phyloP scores from a whole-genome alignment of 2,113 vertebrate genomes.

The Electrona antarctica region DNA sequence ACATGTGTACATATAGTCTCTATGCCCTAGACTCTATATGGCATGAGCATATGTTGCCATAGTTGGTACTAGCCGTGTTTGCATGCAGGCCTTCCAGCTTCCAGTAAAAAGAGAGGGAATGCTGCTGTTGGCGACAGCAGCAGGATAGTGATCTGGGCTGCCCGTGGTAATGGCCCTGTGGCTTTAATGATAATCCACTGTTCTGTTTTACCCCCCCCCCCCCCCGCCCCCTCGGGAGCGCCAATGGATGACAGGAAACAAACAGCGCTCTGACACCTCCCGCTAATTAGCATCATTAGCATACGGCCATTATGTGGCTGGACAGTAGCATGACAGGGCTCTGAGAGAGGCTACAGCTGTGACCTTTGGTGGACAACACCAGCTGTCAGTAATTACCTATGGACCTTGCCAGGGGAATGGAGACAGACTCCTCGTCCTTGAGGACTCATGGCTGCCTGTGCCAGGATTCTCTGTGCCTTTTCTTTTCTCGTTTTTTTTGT shows the following conservation, averaged over 20 bases:
- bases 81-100: constrained; percentile 1
- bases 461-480: constrained; percentile 22
- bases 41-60: not conserved
- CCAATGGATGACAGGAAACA: constrained; percentile 77
- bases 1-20: too few relatives aligned
- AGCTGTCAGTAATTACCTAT: constrained; percentile 83
- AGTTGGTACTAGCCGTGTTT: not conserved
- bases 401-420: constrained; percentile 46
- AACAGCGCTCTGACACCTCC: constrained; percentile 80
- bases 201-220: constrained; percentile 16
- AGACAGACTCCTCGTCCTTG: constrained; percentile 69
- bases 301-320: constrained; percentile 77
- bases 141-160: constrained; percentile 54
- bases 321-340: constrained; percentile 81
- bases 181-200: constrained; percentile 68
- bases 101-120: not conserved
- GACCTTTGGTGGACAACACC: constrained; percentile 83
- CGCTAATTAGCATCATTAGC: constrained; percentile 84
- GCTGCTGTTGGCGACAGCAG: constrained; percentile 32
- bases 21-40: not conserved
- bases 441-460: constrained; percentile 43
- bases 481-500: constrained; percentile 26
- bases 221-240: constrained; percentile 45
- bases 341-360: constrained; percentile 72
- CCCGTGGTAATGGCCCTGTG: constrained; percentile 61